These are phyloP conservation scores for Meloidogyne exigua DNA, from an alignment of 1,140 invertebrate species.

Conservation along the genomic window DNA sequence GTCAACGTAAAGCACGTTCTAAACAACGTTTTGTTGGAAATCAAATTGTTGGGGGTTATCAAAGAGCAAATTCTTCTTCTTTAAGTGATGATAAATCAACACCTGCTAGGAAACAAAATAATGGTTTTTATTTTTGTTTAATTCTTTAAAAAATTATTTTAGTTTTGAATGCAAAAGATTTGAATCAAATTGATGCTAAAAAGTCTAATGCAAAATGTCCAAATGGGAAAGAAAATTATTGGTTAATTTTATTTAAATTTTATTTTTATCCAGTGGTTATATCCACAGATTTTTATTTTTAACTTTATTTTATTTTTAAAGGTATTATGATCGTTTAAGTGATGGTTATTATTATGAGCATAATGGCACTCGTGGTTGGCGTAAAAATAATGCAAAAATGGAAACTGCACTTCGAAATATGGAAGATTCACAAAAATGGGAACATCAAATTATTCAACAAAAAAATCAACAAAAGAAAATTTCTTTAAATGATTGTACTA, in stretches of 20 bases:
- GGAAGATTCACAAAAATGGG: background rate
- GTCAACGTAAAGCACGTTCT: background rate
- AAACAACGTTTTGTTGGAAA: constrained; percentile 19
- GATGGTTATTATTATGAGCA: constrained; percentile 62
- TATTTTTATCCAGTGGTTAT: background rate
- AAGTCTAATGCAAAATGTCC: background rate
- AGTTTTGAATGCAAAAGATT: background rate
- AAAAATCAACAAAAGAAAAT: constrained; percentile 12
- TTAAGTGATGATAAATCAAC: background rate
- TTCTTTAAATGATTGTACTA: background rate
- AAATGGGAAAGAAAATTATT: constrained; percentile 33
- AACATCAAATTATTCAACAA: constrained; percentile 16
- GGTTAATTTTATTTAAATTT: constrained; percentile 26
- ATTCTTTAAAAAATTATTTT: background rate
- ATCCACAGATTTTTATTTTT: background rate
- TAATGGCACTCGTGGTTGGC: constrained; percentile 60
- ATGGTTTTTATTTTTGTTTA: background rate
- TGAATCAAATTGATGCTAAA: constrained; percentile 22
- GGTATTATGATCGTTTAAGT: constrained; percentile 44
- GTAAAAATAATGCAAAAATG: constrained; percentile 46
- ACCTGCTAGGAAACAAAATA: constrained; percentile 1
- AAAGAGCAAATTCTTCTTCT: background rate
- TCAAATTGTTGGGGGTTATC: background rate
- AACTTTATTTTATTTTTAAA: too few species aligned
- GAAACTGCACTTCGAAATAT: constrained; percentile 16